Evolutionary conservation across 1,140 invertebrate species (phyloP).

Genomic region (Reticulitermes speratus): DNA sequence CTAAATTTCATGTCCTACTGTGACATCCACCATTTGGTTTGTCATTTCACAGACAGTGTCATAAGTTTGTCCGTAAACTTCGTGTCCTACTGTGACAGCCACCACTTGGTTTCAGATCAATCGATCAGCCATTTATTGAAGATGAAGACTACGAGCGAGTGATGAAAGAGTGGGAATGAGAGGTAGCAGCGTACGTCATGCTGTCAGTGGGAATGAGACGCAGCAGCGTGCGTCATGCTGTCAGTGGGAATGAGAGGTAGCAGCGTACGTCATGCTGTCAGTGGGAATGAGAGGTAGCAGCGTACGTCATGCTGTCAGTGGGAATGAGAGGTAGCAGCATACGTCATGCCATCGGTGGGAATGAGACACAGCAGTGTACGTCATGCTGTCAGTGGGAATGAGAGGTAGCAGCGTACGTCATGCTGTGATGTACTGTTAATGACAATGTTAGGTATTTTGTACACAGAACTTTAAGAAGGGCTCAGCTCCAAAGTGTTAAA

Average conservation of each 20-base stretch:
- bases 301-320: too few relatives aligned
- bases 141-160: conserved; percentile 79
- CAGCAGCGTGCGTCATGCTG: too few relatives aligned
- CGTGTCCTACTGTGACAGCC: background rate
- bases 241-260: conserved; percentile 58
- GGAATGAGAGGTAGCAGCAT: too few relatives aligned
- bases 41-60: too few relatives aligned
- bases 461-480: background rate
- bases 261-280: too few relatives aligned
- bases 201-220: too few relatives aligned
- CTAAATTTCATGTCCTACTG: background rate
- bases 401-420: background rate
- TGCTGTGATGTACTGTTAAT: background rate
- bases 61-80: background rate
- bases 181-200: too few relatives aligned
- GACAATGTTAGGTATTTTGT: background rate
- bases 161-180: conserved; percentile 71
- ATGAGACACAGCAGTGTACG: too few relatives aligned
- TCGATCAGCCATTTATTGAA: conserved; percentile 82
- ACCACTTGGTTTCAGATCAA: conserved; percentile 53
- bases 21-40: conserved; percentile 37
- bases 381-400: too few relatives aligned
- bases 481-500: background rate
- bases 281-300: conserved; percentile 45
- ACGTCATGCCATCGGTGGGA: too few relatives aligned